phyloP scores from a whole-genome alignment of 2,797 vertebrate genomes.

The Avahi laniger region DNA sequence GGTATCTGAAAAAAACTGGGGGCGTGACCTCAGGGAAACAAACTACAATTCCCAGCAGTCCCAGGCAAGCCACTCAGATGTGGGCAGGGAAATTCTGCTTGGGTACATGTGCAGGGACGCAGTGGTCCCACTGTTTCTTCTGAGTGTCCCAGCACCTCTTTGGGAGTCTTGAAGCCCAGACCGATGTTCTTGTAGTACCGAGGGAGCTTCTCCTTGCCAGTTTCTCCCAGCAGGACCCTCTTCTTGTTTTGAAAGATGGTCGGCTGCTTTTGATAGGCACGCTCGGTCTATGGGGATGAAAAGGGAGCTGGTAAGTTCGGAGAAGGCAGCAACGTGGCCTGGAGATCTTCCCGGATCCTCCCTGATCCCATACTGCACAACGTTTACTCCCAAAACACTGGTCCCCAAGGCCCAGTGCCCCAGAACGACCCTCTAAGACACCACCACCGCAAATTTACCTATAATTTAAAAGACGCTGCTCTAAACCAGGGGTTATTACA shows the following conservation, averaged over 20 bases:
- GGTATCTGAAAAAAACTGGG: not conserved
- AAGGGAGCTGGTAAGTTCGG: not conserved
- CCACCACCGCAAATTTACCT: too few relatives aligned
- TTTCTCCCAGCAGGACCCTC: constrained; percentile 88
- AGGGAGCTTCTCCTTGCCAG: constrained; percentile 91
- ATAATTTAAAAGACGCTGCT: not conserved
- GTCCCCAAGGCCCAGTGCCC: not conserved
- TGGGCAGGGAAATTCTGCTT: fast-evolving
- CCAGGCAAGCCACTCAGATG: fast-evolving
- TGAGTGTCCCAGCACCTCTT: constrained; percentile 84
- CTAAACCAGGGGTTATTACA: not conserved
- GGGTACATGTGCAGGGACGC: not conserved
- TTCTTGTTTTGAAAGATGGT: constrained; percentile 96
- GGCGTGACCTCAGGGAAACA: not conserved
- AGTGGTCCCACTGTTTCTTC: not conserved
- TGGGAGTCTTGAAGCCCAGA: constrained; percentile 97
- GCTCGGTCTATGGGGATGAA: constrained; percentile 81
- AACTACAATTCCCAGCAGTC: constrained; percentile 61
- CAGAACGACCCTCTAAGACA: not conserved
- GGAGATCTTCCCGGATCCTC: too few relatives aligned
- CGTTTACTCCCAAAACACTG: not conserved
- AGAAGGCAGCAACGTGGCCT: not conserved
- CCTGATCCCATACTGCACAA: not conserved
- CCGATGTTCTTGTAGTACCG: constrained; percentile 95
- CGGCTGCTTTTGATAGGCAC: constrained; percentile 92